Percentiles rank a stretch among this genome's conserved stretches.
Evolutionary conservation across 2,888 invertebrate species (phyloP).

Genomic region (Cephus rjabovi): DNA sequence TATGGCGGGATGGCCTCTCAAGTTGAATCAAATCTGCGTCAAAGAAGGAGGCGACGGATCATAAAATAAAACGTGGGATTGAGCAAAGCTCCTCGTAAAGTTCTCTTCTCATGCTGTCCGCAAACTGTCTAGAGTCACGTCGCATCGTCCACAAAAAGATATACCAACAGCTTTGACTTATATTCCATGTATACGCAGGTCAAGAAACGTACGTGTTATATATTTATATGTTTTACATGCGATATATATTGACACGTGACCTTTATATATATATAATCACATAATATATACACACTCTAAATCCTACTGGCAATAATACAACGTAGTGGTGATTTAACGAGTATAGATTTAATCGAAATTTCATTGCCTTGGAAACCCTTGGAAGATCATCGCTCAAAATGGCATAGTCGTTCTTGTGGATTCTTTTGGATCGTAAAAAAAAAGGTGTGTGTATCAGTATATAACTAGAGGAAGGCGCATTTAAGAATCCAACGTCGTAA

Average conservation of each 20-base stretch:
- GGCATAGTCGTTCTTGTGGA: neutral
- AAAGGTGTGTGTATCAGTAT: neutral
- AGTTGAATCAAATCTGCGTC: constrained; percentile 46
- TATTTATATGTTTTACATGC: neutral
- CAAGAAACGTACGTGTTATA: neutral
- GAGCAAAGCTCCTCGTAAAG: constrained; percentile 12
- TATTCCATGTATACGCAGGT: neutral
- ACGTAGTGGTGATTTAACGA: neutral
- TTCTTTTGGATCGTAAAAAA: neutral
- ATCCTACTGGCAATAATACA: neutral
- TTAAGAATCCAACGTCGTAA: constrained; percentile 19
- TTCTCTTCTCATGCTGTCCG: neutral
- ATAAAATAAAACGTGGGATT: constrained; percentile 24
- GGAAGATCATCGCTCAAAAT: neutral
- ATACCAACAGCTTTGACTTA: neutral
- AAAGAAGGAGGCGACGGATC: constrained; percentile 21
- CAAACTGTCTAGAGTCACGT: constrained; percentile 3
- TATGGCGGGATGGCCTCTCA: constrained; percentile 34
- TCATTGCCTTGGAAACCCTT: neutral
- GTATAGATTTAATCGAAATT: neutral
- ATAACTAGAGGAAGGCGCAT: constrained; percentile 3
- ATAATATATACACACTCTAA: neutral
- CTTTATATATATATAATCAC: neutral
- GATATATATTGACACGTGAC: neutral
- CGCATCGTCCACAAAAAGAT: neutral